Conservation (phyloP, 2,113 vertebrate genomes). For the Bagarius yarrelli region DNA sequence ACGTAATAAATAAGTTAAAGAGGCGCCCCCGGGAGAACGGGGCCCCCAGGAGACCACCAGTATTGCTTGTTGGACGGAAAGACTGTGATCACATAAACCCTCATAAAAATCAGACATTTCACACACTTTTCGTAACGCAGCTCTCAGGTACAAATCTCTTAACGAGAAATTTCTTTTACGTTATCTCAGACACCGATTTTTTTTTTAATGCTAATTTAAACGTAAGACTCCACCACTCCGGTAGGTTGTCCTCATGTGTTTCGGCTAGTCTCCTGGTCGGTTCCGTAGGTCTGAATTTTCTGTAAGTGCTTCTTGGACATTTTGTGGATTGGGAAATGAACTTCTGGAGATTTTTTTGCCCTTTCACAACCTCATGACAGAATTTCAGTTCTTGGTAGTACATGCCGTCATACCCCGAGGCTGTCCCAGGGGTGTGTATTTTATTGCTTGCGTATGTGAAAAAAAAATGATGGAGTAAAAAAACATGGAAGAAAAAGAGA, state of each 20-base stretch:
- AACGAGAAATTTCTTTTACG: neutral
- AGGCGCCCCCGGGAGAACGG: too few relatives aligned
- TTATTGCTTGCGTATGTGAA: neutral
- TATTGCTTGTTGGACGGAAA: too few relatives aligned
- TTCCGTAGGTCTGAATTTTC: too few relatives aligned
- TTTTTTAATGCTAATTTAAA: neutral
- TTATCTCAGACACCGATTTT: neutral
- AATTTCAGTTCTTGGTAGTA: neutral
- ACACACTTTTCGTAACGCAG: too few relatives aligned
- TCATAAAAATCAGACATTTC: too few relatives aligned
- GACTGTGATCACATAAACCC: too few relatives aligned
- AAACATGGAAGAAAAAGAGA: neutral
- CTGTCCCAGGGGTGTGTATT: conserved; percentile 3
- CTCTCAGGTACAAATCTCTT: neutral
- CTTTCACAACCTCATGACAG: neutral
- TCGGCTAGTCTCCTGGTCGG: neutral
- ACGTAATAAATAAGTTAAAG: too few relatives aligned
- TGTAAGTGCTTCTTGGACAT: neutral
- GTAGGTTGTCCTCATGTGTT: neutral
- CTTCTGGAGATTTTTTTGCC: neutral
- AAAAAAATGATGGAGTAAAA: neutral
- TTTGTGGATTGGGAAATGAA: neutral
- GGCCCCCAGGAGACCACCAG: too few relatives aligned
- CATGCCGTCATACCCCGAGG: neutral
- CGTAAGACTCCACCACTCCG: neutral